A percentile compares a stretch with the other conserved stretches of the same genome.
phyloP scores from a whole-genome alignment of 2,888 invertebrate genomes.

The Oxystoma pomonae region DNA sequence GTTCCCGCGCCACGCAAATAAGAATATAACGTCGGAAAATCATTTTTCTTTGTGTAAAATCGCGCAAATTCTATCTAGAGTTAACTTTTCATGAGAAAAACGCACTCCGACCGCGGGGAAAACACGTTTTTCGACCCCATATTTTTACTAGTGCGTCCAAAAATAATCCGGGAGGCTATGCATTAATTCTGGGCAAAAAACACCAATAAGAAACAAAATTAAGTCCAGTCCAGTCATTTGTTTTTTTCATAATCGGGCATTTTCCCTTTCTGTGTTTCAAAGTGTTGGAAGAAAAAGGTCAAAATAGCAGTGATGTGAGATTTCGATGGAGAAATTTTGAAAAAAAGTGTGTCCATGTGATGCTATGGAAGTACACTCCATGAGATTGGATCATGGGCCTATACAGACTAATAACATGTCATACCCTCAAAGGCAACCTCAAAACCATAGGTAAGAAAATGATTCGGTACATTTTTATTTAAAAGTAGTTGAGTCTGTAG shows the following conservation, averaged over 20 bases:
- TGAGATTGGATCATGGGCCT: slow-evolving; percentile 49
- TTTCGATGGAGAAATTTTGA: slow-evolving; percentile 12
- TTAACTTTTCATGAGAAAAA: neutral
- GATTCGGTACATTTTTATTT: no score
- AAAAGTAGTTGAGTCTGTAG: no score
- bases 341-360: slow-evolving; percentile 10
- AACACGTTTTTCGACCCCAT: neutral
- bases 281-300: no score
- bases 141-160: neutral
- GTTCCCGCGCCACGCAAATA: neutral
- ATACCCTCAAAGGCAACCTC: slow-evolving; percentile 48
- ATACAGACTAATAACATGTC: slow-evolving; percentile 48
- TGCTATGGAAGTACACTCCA: slow-evolving; percentile 49
- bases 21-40: neutral
- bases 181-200: no score
- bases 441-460: slow-evolving; percentile 43
- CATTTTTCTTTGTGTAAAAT: neutral
- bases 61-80: neutral
- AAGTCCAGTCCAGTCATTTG: no score
- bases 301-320: slow-evolving; percentile 25
- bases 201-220: no score
- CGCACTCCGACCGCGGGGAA: neutral
- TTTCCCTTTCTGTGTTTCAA: no score
- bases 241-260: no score
- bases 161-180: no score